phyloP scores from a whole-genome alignment of 2,113 vertebrate species.

The Dromas ardeola region DNA sequence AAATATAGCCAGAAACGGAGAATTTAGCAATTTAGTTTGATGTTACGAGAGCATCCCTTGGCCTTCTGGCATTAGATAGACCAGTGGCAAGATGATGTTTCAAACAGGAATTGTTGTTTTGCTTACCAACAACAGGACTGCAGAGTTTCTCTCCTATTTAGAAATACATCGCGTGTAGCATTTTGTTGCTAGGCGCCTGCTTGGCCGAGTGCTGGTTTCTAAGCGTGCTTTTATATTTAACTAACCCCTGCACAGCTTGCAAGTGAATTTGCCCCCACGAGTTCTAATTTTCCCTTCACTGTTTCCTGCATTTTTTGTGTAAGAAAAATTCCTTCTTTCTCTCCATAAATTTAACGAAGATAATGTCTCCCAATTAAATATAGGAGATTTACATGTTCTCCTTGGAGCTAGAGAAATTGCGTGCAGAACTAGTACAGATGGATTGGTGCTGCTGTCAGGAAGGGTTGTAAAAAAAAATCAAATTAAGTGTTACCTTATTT shows the following conservation, averaged over 20 bases:
- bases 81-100: neutral
- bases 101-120: neutral
- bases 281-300: neutral
- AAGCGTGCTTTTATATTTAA: constrained; percentile 39
- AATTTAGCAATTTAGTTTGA: neutral
- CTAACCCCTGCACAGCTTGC: constrained; percentile 28
- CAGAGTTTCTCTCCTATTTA: constrained; percentile 28
- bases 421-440: neutral
- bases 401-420: neutral
- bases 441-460: neutral
- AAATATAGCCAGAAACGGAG: neutral
- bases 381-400: neutral
- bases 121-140: neutral
- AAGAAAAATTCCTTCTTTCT: neutral
- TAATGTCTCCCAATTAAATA: neutral
- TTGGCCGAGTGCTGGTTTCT: constrained; percentile 26
- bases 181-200: constrained; percentile 70
- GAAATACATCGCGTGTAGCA: neutral
- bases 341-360: neutral
- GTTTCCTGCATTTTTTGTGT: constrained; percentile 13
- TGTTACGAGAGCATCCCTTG: neutral
- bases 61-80: neutral
- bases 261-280: neutral
- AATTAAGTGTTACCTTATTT: neutral
- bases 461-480: neutral